Base-by-base conservation (phyloP, 37 sponge, comb jelly and placozoan genomes). In the Corticium candelabrum region DNA sequence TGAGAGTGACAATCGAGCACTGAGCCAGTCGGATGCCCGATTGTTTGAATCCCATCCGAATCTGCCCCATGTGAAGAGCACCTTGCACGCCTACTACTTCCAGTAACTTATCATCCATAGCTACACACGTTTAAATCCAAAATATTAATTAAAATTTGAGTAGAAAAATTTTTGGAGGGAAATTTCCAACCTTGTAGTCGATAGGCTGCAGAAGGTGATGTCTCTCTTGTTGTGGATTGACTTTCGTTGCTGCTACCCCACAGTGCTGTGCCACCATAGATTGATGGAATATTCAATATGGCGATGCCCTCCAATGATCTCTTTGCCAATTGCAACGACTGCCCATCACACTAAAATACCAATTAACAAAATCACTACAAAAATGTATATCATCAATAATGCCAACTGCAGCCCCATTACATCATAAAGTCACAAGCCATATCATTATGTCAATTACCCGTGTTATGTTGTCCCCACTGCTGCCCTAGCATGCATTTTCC, bases 11-110 rank as follows among this genome's bases (percentile, higher is more conserved):
- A 4, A 30, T 32, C 4, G 4, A 5, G 36, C 73, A 4, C 73
- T 70, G 73, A 29, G 73, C 73, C 7, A 70, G 4, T 4, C 73
- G 73, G 4, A 29, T 7, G 4, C 73, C 73, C 5, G 7, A 15
- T 30, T 70, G 5, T 29, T 5, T 4, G 31, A 70, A 7, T 57
- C 77, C 77, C 11, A 29, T 35, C 41, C 21, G 34, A 35, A 76
- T 40, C 68, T 76, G 50, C 30, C 77, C 77, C 27, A 76, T 29
- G 40, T 76, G 77, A 7, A 27, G 5, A 5, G 68, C 5, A 15
- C 29, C 29, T 11, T 76, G 11, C 31, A 76, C 5, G 67, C 77
- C 77, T 57, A 76, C 77, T 7, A 76, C 57, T 35, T 76, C 77
- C 62, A 76, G 50, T 35, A 76, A n/a, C 67, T 67, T 7, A 35